Evolutionary conservation across 1,140 invertebrate genomes (phyloP).

Genomic region (Tachypleus tridentatus): DNA sequence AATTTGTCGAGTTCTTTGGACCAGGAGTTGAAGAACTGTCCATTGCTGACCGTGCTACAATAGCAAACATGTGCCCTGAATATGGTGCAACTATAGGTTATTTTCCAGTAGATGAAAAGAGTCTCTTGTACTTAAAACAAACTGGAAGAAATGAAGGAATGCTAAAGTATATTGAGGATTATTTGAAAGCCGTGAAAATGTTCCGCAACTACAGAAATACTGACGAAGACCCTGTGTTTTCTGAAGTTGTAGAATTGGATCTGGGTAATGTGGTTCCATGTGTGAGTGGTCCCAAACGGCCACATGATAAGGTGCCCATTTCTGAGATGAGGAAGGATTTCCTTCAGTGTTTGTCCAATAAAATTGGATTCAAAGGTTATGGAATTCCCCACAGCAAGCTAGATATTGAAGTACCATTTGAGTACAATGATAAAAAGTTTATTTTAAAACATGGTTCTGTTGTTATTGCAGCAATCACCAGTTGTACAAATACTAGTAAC

Average conservation of each 20-base stretch:
- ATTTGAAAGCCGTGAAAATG: constrained; percentile 66
- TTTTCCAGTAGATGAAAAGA: constrained; percentile 84
- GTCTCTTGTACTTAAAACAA: constrained; percentile 71
- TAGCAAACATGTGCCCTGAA: constrained; percentile 91
- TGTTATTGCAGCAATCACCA: constrained; percentile 94
- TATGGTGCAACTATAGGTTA: constrained; percentile 88
- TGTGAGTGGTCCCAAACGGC: constrained; percentile 90
- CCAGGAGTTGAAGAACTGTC: constrained; percentile 77
- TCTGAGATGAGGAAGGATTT: constrained; percentile 85
- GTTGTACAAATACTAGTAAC: constrained; percentile 96
- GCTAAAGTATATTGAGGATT: constrained; percentile 69
- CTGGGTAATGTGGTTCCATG: constrained; percentile 80
- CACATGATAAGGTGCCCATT: constrained; percentile 88
- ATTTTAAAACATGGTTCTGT: constrained; percentile 82
- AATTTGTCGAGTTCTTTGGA: constrained; percentile 98
- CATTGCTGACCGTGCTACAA: constrained; percentile 74
- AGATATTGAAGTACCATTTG: constrained; percentile 52
- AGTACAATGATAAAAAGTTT: constrained; percentile 68
- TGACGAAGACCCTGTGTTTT: constrained; percentile 72
- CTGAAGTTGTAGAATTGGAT: constrained; percentile 76
- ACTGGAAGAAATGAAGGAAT: constrained; percentile 74
- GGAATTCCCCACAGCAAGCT: constrained; percentile 59
- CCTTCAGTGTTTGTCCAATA: constrained; percentile 68
- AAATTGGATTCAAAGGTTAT: constrained; percentile 93
- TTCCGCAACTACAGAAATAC: constrained; percentile 68